Conservation (phyloP, 2,888 invertebrate genomes). For the Ditula angustiorana region DNA sequence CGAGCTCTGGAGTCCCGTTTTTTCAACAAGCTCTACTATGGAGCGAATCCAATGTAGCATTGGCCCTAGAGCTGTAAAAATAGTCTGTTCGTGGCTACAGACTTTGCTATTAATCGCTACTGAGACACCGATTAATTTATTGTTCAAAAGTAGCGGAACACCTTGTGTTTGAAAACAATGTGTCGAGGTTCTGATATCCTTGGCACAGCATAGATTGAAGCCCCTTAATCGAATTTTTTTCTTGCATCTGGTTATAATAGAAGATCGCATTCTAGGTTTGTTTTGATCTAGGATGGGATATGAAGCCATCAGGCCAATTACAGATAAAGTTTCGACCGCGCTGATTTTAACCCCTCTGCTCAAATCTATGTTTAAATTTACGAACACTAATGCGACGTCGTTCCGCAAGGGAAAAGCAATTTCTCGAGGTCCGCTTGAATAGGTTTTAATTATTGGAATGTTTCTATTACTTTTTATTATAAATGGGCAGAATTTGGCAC, state of each 20-base stretch:
- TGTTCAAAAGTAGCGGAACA: constrained; percentile 19
- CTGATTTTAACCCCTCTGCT: constrained; percentile 17
- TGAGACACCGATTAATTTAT: constrained; percentile 23
- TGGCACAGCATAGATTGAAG: constrained; percentile 13
- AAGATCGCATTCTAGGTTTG: constrained; percentile 19
- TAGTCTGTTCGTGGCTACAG: constrained; percentile 5
- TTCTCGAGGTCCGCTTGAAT: too few relatives aligned
- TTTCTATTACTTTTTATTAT: constrained; percentile 14
- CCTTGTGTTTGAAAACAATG: constrained; percentile 29
- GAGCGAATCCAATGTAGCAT: background rate
- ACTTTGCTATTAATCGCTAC: constrained; percentile 9
- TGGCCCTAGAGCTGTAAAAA: background rate
- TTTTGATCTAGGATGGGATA: constrained; percentile 15
- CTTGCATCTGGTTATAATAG: constrained; percentile 9
- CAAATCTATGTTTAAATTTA: constrained; percentile 15
- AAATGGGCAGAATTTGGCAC: constrained; percentile 23
- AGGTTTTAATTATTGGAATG: constrained; percentile 17
- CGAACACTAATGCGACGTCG: constrained; percentile 23
- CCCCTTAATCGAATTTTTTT: constrained; percentile 6
- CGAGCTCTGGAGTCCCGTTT: background rate
- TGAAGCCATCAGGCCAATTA: constrained; percentile 20
- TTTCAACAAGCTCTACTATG: background rate
- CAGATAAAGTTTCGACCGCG: background rate
- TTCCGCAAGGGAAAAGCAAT: constrained; percentile 9
- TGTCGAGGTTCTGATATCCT: background rate